Evolutionary conservation across 2,888 invertebrate species (phyloP).

Genomic region (Apodemia zela): DNA sequence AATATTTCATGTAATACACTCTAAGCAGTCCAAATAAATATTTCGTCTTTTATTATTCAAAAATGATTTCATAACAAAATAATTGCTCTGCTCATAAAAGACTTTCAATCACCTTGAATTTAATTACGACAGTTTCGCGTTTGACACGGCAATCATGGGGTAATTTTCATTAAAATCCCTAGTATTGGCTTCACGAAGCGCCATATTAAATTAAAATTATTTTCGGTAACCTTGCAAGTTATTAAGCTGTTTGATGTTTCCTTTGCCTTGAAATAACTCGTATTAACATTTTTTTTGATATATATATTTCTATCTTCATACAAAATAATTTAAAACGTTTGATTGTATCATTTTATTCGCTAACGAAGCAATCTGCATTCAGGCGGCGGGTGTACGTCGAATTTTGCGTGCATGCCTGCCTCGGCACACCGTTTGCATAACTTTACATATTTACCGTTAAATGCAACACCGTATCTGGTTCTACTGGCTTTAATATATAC

Average conservation of each 20-base stretch:
- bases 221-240: neutral
- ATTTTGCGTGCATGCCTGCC: slow-evolving; percentile 52
- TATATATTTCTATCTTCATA: slow-evolving; percentile 18
- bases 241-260: neutral
- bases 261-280: neutral
- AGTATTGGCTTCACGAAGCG: neutral
- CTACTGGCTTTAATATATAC: slow-evolving; percentile 39
- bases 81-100: slow-evolving; percentile 1
- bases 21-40: too few relatives aligned
- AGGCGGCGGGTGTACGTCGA: slow-evolving; percentile 44
- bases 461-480: slow-evolving; percentile 53
- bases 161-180: neutral
- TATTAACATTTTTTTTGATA: neutral
- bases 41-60: too few relatives aligned
- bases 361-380: slow-evolving; percentile 61
- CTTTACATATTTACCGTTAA: slow-evolving; percentile 62
- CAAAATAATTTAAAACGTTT: slow-evolving; percentile 30
- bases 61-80: neutral
- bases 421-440: slow-evolving; percentile 63
- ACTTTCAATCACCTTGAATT: slow-evolving; percentile 11
- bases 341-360: slow-evolving; percentile 36
- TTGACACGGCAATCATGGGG: neutral
- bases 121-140: neutral
- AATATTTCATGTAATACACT: too few relatives aligned
- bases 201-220: neutral